Evolutionary conservation across 2,888 invertebrate genomes (phyloP).

Genomic region (Pantelozetes paolii): DNA sequence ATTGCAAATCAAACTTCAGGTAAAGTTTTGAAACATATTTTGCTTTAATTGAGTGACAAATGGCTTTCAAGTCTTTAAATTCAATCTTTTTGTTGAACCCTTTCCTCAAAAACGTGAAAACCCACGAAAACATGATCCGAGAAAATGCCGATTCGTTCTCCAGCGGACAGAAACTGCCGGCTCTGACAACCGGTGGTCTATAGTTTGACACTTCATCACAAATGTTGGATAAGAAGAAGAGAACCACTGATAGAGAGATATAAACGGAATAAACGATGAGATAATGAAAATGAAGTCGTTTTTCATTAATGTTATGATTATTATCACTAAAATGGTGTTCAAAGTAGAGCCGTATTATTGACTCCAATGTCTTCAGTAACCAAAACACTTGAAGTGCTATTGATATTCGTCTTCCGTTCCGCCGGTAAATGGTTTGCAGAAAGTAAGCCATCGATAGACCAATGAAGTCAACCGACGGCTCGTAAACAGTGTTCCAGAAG

Average conservation of each 20-base stretch:
- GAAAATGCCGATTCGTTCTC: background rate
- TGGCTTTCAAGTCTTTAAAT: background rate
- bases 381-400: background rate
- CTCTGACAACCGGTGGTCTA: background rate
- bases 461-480: background rate
- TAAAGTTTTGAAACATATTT: background rate
- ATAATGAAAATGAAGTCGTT: background rate
- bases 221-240: background rate
- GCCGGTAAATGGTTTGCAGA: background rate
- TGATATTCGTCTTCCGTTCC: constrained; percentile 4
- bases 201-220: background rate
- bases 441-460: background rate
- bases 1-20: background rate
- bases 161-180: background rate
- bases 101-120: background rate
- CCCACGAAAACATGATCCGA: background rate
- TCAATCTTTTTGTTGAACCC: background rate
- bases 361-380: background rate
- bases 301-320: background rate
- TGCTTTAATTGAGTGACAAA: background rate
- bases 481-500: too few relatives aligned
- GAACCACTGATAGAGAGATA: background rate
- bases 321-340: background rate
- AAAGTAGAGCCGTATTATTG: background rate
- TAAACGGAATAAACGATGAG: background rate